phyloP scores from a whole-genome alignment of 2,113 vertebrate species.

The Ondatra zibethicus region DNA sequence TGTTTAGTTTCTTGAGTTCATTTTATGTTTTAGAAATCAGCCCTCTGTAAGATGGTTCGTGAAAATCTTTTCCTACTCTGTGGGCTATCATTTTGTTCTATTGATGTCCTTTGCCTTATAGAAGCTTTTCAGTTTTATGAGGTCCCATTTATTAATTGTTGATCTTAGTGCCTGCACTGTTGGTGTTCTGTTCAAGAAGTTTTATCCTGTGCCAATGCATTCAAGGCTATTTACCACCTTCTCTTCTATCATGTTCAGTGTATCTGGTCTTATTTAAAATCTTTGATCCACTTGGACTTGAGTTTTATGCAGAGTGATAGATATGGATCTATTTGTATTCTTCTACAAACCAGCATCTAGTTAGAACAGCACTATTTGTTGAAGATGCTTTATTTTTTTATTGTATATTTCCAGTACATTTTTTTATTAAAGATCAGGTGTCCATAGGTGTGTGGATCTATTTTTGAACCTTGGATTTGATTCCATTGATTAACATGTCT shows the following conservation, averaged over 20 bases:
- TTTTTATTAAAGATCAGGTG: not conserved
- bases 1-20: not conserved
- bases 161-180: not conserved
- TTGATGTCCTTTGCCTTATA: not conserved
- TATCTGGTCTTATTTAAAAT: not conserved
- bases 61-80: not conserved
- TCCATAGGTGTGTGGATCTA: not conserved
- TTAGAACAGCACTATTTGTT: not conserved
- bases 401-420: not conserved
- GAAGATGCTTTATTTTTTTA: not conserved
- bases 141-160: not conserved
- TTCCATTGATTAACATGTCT: not conserved
- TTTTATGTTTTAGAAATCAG: not conserved
- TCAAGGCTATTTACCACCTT: not conserved
- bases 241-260: not conserved
- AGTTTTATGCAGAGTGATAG: not conserved
- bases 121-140: not conserved
- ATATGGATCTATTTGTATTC: too few relatives aligned
- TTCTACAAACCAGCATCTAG: too few relatives aligned
- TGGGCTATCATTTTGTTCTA: not conserved
- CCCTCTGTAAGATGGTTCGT: not conserved
- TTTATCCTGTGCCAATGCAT: not conserved
- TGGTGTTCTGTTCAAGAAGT: not conserved
- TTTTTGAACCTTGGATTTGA: not conserved
- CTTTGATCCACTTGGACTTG: not conserved